Evolutionary conservation across 2,888 invertebrate species (phyloP).

Genomic region (Abscondita cerata): DNA sequence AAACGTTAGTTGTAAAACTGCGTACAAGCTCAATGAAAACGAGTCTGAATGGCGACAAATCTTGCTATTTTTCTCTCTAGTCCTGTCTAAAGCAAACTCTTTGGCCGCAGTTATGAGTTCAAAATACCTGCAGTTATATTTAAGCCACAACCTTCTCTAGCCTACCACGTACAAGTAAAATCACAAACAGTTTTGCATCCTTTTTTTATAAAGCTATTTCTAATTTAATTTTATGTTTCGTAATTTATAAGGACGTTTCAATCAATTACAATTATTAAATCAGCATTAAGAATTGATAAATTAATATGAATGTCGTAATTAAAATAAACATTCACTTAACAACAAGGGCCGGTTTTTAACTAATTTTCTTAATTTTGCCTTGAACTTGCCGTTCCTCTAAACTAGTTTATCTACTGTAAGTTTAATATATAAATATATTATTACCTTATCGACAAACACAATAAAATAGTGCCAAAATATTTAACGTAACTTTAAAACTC

Average conservation of each 20-base stretch:
- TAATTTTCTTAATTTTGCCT: conserved; percentile 6
- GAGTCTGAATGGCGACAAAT: conserved; percentile 43
- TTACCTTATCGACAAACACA: background rate
- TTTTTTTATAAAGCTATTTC: conserved; percentile 22
- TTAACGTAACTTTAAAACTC: too few relatives aligned
- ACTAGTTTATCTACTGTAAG: conserved; percentile 9
- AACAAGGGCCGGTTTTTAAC: background rate
- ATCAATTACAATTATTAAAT: background rate
- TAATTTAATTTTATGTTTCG: too few relatives aligned
- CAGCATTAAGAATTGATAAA: background rate
- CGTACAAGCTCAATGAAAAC: conserved; percentile 37
- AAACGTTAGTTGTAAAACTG: conserved; percentile 35
- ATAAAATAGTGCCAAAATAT: background rate
- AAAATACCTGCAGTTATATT: conserved; percentile 52
- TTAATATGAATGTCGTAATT: background rate
- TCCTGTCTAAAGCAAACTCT: conserved; percentile 34
- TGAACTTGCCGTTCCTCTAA: conserved; percentile 10
- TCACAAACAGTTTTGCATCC: conserved; percentile 23
- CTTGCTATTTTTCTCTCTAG: conserved; percentile 40
- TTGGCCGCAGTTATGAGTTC: conserved; percentile 43
- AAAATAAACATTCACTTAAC: background rate
- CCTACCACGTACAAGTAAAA: conserved; percentile 26
- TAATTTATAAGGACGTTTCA: background rate
- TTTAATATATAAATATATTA: background rate
- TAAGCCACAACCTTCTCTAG: conserved; percentile 43